Evolutionary conservation across 2,888 invertebrate species (phyloP), one percentile per base, ranked within the genome.

Genomic region (Hypomecis atomaria): DNA sequence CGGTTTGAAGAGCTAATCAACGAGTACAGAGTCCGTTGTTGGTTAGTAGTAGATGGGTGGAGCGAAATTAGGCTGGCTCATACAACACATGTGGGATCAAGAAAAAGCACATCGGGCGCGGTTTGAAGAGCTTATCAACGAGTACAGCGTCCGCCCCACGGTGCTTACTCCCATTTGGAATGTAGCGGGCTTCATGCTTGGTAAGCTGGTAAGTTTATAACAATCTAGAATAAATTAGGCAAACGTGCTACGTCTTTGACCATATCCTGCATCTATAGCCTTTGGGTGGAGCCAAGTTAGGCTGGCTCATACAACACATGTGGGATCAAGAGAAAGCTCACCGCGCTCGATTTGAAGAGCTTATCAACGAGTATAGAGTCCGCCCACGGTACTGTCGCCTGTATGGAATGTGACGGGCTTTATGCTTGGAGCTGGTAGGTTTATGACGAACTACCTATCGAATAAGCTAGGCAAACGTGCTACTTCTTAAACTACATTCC

Each of bases 51-150:
- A n/a, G n/a, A n/a, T n/a, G n/a, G n/a, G n/a, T n/a, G n/a, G n/a
- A n/a, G n/a, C n/a, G n/a, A n/a, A n/a, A n/a, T n/a, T n/a, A n/a
- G n/a, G n/a, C n/a, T 84, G 94, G 9, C 94, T 96, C 59, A 98
- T 98, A 72, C 95, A 96, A 75, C 97, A 99, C 85, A 99, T 99
- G 99, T 99, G 99, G 98, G 98, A 99, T 52, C 98, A 99, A 89
- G 99, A 99, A 89, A 98, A 98, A 83, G 94, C 94, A 58, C 99
- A 99, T 87, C 94, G 98, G 57, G 95, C 94, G 49, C 96, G 96
- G 81, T 99, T 99, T 89, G 98, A 99, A 83, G 94, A 96, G 76
- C 93, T 99, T 23, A 97, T 99, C 74, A 95, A 95, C 63, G 95
- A 98, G 83, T 95, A 99, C 87, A 93, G 99, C 59, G 98, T 97